Percentiles rank a stretch among this genome's conserved stretches.
phyloP scores from a whole-genome alignment of 2,113 vertebrate species.

The Trichomycterus rosablanca region DNA sequence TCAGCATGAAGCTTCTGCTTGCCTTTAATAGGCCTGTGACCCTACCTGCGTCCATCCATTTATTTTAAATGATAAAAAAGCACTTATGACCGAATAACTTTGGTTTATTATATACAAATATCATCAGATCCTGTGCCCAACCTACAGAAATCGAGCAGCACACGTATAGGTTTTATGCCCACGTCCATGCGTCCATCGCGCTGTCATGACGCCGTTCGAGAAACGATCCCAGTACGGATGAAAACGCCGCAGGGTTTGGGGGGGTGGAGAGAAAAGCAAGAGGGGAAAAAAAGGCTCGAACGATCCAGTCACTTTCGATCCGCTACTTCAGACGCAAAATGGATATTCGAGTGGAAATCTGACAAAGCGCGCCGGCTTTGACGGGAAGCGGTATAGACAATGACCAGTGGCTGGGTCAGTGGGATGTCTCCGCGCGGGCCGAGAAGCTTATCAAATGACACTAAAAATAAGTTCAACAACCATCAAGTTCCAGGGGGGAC shows the following conservation, averaged over 20 bases:
- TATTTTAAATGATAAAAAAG: no score
- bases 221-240: conserved; percentile 81
- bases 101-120: no score
- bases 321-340: conserved; percentile 90
- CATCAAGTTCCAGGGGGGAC: conserved; percentile 79
- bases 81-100: no score
- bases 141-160: no score
- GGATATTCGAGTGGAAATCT: conserved; percentile 99
- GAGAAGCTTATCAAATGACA: conserved; percentile 97
- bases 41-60: no score
- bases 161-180: conserved; percentile 62
- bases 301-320: conserved; percentile 99
- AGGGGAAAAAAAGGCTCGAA: conserved; percentile 92
- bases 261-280: conserved; percentile 74
- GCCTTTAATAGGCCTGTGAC: no score
- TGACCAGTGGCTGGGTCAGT: conserved; percentile 99
- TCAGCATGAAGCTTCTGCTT: no score
- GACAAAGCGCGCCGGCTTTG: conserved; percentile 94
- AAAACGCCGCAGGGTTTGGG: conserved; percentile 76
- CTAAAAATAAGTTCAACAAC: conserved; percentile 99
- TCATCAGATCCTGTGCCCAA: no score
- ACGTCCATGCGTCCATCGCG: conserved; percentile 59
- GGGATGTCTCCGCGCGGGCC: conserved; percentile 88
- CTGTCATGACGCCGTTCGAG: conserved; percentile 82
- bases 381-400: conserved; percentile 97